phyloP scores from a whole-genome alignment of 2,113 vertebrate genomes.

The Indicator maculatus region DNA sequence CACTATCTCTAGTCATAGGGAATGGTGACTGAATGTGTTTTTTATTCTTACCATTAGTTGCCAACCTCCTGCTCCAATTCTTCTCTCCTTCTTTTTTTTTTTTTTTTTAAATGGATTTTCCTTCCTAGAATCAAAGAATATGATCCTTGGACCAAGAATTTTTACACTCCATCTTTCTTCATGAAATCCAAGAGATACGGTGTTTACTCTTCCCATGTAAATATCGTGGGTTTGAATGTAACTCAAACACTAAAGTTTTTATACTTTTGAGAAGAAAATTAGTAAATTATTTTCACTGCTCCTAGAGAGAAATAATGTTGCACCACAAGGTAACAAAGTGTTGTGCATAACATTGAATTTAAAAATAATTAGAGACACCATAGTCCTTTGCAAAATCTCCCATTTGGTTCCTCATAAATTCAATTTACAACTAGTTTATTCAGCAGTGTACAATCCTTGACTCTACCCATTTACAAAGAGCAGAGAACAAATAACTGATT shows the following conservation, averaged over 20 bases:
- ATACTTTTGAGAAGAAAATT: background rate
- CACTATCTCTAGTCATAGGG: background rate
- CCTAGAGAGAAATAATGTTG: background rate
- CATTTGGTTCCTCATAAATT: background rate
- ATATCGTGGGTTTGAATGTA: background rate
- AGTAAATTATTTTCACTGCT: background rate
- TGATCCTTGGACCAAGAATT: background rate
- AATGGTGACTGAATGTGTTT: background rate
- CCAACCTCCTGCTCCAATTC: background rate
- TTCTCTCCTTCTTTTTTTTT: rapidly evolving
- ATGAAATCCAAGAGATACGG: background rate
- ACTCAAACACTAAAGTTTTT: background rate
- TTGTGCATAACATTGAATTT: background rate
- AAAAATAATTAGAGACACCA: background rate
- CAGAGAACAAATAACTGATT: background rate
- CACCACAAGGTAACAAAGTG: background rate
- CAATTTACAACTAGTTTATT: background rate
- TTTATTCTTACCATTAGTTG: background rate
- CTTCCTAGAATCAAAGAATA: background rate
- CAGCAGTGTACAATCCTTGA: background rate
- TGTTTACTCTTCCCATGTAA: background rate
- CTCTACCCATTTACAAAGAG: background rate
- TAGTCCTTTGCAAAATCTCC: background rate
- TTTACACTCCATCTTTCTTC: background rate
- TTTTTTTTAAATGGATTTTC: background rate